Conservation (phyloP, 2,888 invertebrate genomes). For the Phaonia tiefii region DNA sequence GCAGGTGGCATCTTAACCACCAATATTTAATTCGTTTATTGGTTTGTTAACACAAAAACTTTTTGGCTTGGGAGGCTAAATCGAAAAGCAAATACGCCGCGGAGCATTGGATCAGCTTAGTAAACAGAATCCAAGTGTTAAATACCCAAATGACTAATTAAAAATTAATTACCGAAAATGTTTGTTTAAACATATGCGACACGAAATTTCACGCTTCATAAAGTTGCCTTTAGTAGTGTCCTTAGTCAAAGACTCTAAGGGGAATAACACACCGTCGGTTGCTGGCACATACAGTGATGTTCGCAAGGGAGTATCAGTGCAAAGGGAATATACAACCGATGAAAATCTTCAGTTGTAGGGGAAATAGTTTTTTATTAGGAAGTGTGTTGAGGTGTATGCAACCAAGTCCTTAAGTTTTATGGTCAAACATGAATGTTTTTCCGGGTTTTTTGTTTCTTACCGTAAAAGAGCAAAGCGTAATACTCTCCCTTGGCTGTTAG, state of each 20-base stretch:
- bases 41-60: constrained; percentile 28
- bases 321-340: no score
- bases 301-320: no score
- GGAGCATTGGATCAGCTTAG: constrained; percentile 2
- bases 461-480: no score
- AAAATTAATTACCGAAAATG: constrained; percentile 28
- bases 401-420: no score
- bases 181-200: constrained; percentile 1
- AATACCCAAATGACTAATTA: constrained; percentile 48
- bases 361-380: no score
- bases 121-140: constrained; percentile 22
- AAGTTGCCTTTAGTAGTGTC: constrained; percentile 7
- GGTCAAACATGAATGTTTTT: no score
- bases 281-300: no score
- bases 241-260: background rate
- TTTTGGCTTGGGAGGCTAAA: constrained; percentile 2
- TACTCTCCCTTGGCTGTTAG: no score
- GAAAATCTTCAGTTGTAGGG: no score
- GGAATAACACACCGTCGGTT: background rate
- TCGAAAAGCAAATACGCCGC: background rate
- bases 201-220: constrained; percentile 2
- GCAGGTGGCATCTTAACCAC: background rate
- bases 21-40: constrained; percentile 12
- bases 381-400: no score
- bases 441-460: no score